Conservation (phyloP, 2,888 invertebrate species). For the Stegophylla sp. region DNA sequence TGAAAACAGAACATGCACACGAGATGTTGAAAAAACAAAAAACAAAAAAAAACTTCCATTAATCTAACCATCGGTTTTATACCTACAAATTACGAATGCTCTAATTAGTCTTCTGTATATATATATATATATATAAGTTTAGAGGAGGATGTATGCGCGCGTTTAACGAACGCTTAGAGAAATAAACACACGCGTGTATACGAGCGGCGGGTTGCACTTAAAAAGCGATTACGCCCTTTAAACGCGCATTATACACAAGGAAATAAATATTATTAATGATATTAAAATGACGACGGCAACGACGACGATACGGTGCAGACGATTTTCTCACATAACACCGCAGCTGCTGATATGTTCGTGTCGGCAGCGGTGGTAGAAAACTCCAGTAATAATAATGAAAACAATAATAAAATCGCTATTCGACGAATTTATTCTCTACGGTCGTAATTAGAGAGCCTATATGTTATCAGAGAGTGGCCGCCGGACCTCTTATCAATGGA, state of each 20-base stretch:
- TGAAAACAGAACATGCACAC: neutral
- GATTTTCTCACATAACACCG: no score
- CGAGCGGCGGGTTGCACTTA: slow-evolving; percentile 27
- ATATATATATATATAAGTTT: no score
- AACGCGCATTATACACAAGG: slow-evolving; percentile 2
- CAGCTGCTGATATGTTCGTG: neutral
- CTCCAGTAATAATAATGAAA: neutral
- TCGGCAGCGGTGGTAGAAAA: neutral
- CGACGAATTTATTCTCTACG: neutral
- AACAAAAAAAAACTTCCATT: neutral
- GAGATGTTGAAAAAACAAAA: neutral
- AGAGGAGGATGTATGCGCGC: no score
- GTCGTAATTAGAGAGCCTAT: no score
- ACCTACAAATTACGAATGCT: slow-evolving; percentile 30
- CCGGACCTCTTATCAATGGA: no score
- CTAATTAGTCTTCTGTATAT: slow-evolving; percentile 28
- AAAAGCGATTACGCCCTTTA: slow-evolving; percentile 44
- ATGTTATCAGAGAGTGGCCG: no score
- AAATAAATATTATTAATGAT: slow-evolving; percentile 27
- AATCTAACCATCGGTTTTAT: slow-evolving; percentile 31
- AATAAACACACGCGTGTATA: slow-evolving; percentile 4
- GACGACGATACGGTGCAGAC: neutral
- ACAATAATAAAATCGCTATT: neutral
- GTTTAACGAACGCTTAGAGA: slow-evolving; percentile 40
- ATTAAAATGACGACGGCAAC: slow-evolving; percentile 9